These are phyloP conservation scores for Geotrupes spiniger DNA, from an alignment of 2,888 invertebrate species.

Conservation along the genomic window DNA sequence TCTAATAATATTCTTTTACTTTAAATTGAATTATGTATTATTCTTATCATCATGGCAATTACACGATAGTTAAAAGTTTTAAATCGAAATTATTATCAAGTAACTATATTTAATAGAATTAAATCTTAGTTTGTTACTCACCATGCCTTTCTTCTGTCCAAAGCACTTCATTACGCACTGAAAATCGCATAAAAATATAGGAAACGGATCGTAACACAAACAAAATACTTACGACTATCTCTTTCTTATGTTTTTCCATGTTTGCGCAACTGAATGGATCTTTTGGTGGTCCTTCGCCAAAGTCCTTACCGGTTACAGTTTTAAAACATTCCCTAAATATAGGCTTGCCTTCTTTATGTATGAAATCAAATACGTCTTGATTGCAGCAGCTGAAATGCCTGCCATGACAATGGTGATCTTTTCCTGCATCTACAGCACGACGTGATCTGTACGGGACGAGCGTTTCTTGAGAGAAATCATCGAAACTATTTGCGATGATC, in stretches of 20 bases:
- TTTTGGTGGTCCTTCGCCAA: constrained; percentile 21
- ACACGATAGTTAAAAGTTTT: no score
- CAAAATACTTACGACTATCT: constrained; percentile 41
- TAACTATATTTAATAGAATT: no score
- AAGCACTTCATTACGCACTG: constrained; percentile 48
- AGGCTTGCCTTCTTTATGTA: constrained; percentile 38
- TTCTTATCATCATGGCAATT: no score
- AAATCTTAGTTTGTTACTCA: constrained; percentile 34
- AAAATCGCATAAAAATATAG: no score
- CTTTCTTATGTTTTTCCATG: constrained; percentile 39
- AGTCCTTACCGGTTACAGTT: constrained; percentile 37
- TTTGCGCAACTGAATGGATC: constrained; percentile 47
- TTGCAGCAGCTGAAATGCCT: constrained; percentile 41
- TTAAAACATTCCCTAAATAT: constrained; percentile 41
- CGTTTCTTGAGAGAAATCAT: constrained; percentile 32
- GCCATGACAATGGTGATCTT: constrained; percentile 36
- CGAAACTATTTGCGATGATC: constrained; percentile 38
- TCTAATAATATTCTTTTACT: no score
- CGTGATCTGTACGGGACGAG: constrained; percentile 28
- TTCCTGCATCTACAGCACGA: constrained; percentile 39
- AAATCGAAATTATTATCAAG: no score
- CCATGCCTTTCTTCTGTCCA: constrained; percentile 43
- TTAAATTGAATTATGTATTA: no score
- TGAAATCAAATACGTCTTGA: constrained; percentile 35
- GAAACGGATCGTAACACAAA: no score